Conservation (phyloP, 2,888 invertebrate genomes). For the Ophion obscuratus region DNA sequence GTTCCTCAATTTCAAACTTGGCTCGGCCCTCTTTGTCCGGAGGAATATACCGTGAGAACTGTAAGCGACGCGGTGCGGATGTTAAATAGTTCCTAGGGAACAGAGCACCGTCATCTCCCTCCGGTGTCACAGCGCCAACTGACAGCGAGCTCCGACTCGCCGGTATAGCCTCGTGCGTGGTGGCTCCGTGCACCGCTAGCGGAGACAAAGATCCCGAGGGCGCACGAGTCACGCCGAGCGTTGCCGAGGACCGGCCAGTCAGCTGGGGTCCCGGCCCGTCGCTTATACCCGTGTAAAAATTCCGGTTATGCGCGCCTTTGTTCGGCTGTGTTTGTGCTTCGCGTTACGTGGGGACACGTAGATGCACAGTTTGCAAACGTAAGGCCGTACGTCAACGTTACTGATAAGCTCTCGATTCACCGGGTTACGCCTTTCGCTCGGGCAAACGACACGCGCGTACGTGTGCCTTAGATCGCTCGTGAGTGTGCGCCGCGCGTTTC, state of each 20-base stretch:
- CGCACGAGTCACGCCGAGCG: slow-evolving; percentile 70
- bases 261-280: slow-evolving; percentile 74
- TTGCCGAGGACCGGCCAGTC: slow-evolving; percentile 76
- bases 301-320: not conserved
- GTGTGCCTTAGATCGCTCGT: not conserved
- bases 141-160: slow-evolving; percentile 76
- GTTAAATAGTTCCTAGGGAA: slow-evolving; percentile 70
- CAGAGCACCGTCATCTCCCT: slow-evolving; percentile 73
- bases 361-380: not conserved
- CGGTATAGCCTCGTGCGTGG: slow-evolving; percentile 76
- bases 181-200: slow-evolving; percentile 70
- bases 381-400: not conserved
- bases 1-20: too few relatives aligned
- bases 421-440: not conserved
- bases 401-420: too few relatives aligned
- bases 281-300: slow-evolving; percentile 12
- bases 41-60: not conserved
- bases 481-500: slow-evolving; percentile 32
- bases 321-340: not conserved
- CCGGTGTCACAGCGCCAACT: slow-evolving; percentile 80
- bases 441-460: not conserved
- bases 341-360: not conserved
- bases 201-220: slow-evolving; percentile 79
- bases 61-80: slow-evolving; percentile 58
- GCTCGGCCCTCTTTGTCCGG: too few relatives aligned